Base-by-base conservation (phyloP, 2,113 vertebrate genomes). In the Lepisosteus oculatus region DNA sequence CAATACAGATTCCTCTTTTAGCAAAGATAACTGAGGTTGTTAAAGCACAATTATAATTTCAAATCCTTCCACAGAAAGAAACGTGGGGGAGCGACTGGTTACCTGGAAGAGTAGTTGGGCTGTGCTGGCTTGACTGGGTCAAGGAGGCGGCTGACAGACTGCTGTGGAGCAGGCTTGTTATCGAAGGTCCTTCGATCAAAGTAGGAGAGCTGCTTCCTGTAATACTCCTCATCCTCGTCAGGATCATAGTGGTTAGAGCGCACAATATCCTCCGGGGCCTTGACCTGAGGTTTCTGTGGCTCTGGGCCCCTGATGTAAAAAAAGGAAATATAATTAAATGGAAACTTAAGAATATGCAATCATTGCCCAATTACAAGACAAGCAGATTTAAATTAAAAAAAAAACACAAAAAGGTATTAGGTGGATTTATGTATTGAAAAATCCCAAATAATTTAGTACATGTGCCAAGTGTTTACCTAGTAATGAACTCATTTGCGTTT, bases 191-290 rank as follows among this genome's bases (percentile, higher is more conserved):
- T 92, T 15, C 97, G 93, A 73, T 98, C 96, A 15, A 98, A 98
- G 85, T 95, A 98, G 0, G 97, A 98, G 75, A 98, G 91, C 85
- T 99, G 97, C 78, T 98, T 98, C 44, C 95, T 93, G 67, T 98
- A 99, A 73, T 97, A 97, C 51, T 99, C 97, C 76, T 99, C 97
- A 43, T 99, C 97, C 57, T 98, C 97, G 62, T 98, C 96, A 0
- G 93, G 94, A 72, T 98, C 95, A 0, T 97, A 97, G 72, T 97
- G 95, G 77, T 98, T 98, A 63, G 95, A 85, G 41, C 95, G 95
- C 44, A 94, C 86, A 0, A 94, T 85, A 44, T 98, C 96, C 74
- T 98, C 95, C 17, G 91, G 87, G 0, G 93, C 88, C 80, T 95
- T 96, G 4, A 86, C 70, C 42, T 97, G 96, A 83, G 97, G 93